These are phyloP conservation scores for Merluccius polli DNA, from an alignment of 2,797 vertebrate genomes.

Conservation along the genomic window DNA sequence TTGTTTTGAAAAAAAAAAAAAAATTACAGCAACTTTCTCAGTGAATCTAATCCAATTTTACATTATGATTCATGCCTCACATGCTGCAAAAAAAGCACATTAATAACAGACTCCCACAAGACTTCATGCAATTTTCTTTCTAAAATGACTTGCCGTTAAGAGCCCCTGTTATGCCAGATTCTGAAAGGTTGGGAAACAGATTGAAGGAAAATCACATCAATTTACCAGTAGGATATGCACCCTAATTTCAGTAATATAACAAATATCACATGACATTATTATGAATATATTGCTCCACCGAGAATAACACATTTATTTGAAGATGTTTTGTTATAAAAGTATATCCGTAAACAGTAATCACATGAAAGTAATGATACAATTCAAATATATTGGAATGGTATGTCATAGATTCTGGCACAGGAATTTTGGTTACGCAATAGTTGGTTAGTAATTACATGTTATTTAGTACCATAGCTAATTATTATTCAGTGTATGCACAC, in stretches of 20 bases:
- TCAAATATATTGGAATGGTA: constrained; percentile 42
- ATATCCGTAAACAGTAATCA: constrained; percentile 44
- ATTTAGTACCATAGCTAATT: constrained; percentile 39
- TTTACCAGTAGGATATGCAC: not conserved
- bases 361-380: constrained; percentile 47
- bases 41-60: not conserved
- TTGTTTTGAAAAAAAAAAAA: not conserved
- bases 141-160: not conserved
- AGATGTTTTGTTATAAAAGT: constrained; percentile 9
- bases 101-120: not conserved
- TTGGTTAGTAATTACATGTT: constrained; percentile 28
- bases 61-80: not conserved
- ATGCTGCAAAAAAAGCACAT: not conserved
- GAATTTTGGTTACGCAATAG: constrained; percentile 39
- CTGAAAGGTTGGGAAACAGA: not conserved
- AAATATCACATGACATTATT: constrained; percentile 19
- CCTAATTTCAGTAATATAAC: constrained; percentile 8
- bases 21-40: not conserved
- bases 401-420: constrained; percentile 63
- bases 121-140: constrained; percentile 39
- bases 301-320: constrained; percentile 8
- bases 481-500: constrained; percentile 18
- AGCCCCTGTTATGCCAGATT: not conserved
- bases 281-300: not conserved
- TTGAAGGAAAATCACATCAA: not conserved